Evolutionary conservation across 2,797 vertebrate species (phyloP), one percentile per base, ranked within the genome.

Genomic region (Mallotus villosus): DNA sequence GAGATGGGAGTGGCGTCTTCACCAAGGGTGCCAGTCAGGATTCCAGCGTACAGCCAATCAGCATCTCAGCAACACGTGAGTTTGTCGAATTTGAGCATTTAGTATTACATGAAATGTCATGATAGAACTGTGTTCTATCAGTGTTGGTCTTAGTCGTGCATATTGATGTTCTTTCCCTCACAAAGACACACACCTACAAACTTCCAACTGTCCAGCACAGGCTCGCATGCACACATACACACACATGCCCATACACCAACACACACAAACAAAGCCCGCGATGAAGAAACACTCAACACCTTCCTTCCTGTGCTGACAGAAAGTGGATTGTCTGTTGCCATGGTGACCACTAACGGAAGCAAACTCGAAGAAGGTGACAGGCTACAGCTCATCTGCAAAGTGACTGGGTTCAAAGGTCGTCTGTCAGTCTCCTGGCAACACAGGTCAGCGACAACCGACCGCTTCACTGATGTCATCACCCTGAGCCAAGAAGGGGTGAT

Each of bases 401-500:
- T 92, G 24, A 75, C 21, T 0, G 90, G 91, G 60, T 46, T 74
- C 1, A 78, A 82, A 0, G 80, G 87, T 67, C 86, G 77, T 5
- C 80, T 96, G n/a, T 95, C 94, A 0, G 73, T 96, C 74, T 81
- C 22, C 12, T 98, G 96, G 95, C 92, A 94, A 85, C 91, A 84
- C 66, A 79, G 82, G 77, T 69, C 80, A 0, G 60, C 63, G 3
- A 4, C 75, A 37, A 14, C 25, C 0, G 60, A 68, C 0, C 4
- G 1, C 5, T 75, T 78, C 1, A 69, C 72, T 66, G 68, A 68
- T 0, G 69, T 97, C 74, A 85, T 94, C 53, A 60, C 81, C 78
- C 85, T 97, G 60, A 90, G 63, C 55, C 73, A 0, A 63, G 85
- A 89, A 6, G 94, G 92, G 0, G 86, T 93, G 1, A 73, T 73